Percentiles rank a stretch among this genome's conserved stretches.
Conservation (phyloP, 2,888 invertebrate species). For the Taenaris catops region DNA sequence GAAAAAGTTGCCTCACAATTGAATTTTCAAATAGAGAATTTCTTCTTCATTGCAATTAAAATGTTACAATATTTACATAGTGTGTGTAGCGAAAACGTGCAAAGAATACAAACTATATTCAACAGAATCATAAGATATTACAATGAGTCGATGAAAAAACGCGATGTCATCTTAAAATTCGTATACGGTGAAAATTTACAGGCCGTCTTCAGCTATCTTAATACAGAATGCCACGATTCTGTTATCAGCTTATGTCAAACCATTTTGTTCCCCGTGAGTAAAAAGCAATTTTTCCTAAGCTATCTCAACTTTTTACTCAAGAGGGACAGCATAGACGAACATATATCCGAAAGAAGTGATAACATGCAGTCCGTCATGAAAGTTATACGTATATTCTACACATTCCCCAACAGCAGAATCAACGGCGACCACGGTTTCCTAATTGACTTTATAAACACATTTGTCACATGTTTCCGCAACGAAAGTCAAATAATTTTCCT, state of each 20-base stretch:
- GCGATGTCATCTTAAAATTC: constrained; percentile 56
- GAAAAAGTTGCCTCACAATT: constrained; percentile 48
- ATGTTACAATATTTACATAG: constrained; percentile 44
- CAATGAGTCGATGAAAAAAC: constrained; percentile 58
- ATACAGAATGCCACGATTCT: constrained; percentile 39
- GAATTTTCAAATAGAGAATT: constrained; percentile 45
- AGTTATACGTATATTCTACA: constrained; percentile 60
- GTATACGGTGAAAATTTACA: constrained; percentile 53
- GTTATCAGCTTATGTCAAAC: constrained; percentile 47
- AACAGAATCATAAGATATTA: constrained; percentile 48
- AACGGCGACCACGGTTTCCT: constrained; percentile 44
- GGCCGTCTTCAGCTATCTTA: constrained; percentile 51
- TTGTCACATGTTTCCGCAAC: constrained; percentile 50
- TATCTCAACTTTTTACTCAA: constrained; percentile 57
- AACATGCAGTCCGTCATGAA: constrained; percentile 64
- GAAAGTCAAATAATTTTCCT: constrained; percentile 63
- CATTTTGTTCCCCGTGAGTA: constrained; percentile 54
- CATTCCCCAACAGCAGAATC: constrained; percentile 48
- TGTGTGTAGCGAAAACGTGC: constrained; percentile 26
- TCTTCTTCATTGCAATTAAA: constrained; percentile 42
- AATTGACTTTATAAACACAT: constrained; percentile 53
- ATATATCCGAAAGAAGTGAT: constrained; percentile 63
- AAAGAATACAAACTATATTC: constrained; percentile 39
- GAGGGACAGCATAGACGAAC: constrained; percentile 53
- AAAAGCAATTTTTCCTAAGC: constrained; percentile 51